A percentile compares a stretch with the other conserved stretches of the same genome.
phyloP scores from a whole-genome alignment of 2,113 vertebrate genomes.

The Barbus barbus region DNA sequence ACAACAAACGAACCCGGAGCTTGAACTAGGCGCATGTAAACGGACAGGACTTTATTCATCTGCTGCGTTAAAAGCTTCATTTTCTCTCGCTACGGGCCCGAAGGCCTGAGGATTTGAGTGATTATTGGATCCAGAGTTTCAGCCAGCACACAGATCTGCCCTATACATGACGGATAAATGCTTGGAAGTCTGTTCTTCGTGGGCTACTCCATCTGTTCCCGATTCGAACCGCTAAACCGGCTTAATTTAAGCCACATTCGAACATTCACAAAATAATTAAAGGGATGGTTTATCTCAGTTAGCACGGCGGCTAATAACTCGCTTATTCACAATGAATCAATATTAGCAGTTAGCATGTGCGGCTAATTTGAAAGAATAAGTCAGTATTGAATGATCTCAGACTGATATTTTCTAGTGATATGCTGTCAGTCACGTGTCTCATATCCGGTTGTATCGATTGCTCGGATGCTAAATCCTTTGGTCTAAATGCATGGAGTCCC shows the following conservation, averaged over 20 bases:
- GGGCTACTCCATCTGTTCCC: background rate
- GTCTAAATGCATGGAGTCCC: conserved; percentile 27
- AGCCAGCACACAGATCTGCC: background rate
- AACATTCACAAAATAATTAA: background rate
- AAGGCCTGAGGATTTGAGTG: conserved; percentile 39
- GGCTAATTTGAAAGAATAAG: conserved; percentile 2
- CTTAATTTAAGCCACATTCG: background rate
- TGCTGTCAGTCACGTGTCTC: background rate
- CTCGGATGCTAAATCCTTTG: background rate
- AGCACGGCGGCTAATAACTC: conserved; percentile 12
- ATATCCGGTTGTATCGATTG: conserved; percentile 7
- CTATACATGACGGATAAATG: conserved; percentile 16
- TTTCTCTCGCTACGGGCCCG: conserved; percentile 34
- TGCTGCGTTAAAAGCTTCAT: conserved; percentile 47
- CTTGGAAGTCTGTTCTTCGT: background rate
- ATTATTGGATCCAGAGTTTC: conserved; percentile 20
- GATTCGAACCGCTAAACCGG: conserved; percentile 10
- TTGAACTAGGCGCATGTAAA: background rate
- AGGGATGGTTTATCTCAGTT: conserved; percentile 13
- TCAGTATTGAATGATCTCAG: background rate
- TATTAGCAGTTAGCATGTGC: conserved; percentile 30
- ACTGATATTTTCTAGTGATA: conserved; percentile 9
- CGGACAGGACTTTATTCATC: conserved; percentile 21
- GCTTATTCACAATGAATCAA: conserved; percentile 33
- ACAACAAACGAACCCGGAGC: background rate